Percentiles rank a stretch among this genome's conserved stretches.
Evolutionary conservation across 2,888 invertebrate genomes (phyloP).

Genomic region (Acronicta psi): DNA sequence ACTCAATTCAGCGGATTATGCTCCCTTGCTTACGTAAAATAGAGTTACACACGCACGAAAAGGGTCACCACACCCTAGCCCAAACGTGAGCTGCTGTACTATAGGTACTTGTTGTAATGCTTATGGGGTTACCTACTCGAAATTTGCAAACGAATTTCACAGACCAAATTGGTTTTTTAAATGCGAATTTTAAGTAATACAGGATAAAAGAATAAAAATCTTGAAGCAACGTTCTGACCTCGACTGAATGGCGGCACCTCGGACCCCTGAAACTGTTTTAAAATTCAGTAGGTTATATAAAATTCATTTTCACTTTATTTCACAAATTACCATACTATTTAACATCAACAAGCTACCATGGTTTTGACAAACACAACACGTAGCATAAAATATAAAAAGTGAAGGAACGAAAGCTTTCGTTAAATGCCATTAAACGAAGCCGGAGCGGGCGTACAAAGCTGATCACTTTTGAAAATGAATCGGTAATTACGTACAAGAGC

Average conservation of each 20-base stretch:
- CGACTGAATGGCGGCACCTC: not conserved
- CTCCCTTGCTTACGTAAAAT: conserved; percentile 54
- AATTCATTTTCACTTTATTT: not conserved
- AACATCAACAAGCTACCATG: not conserved
- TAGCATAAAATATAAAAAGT: not conserved
- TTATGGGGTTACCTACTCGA: conserved; percentile 16
- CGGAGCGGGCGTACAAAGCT: conserved; percentile 17
- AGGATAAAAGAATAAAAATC: not conserved
- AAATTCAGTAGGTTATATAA: conserved; percentile 1
- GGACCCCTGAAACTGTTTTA: not conserved
- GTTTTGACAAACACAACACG: conserved; percentile 1
- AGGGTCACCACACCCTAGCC: conserved; percentile 51
- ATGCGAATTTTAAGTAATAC: not conserved
- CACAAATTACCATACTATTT: not conserved
- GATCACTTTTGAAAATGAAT: conserved; percentile 33
- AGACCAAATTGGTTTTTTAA: conserved; percentile 55
- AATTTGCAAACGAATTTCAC: conserved; percentile 37
- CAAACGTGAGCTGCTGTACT: conserved; percentile 46
- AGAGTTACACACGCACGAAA: conserved; percentile 53
- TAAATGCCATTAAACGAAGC: not conserved
- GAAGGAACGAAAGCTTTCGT: not conserved
- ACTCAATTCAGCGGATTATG: conserved; percentile 49
- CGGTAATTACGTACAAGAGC: conserved; percentile 30
- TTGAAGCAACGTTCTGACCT: not conserved
- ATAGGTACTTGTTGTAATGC: conserved; percentile 18